A percentile compares a stretch with the other conserved stretches of the same genome.
Conservation (phyloP, 1,140 invertebrate species). For the Lordiphosa clarofinis region DNA sequence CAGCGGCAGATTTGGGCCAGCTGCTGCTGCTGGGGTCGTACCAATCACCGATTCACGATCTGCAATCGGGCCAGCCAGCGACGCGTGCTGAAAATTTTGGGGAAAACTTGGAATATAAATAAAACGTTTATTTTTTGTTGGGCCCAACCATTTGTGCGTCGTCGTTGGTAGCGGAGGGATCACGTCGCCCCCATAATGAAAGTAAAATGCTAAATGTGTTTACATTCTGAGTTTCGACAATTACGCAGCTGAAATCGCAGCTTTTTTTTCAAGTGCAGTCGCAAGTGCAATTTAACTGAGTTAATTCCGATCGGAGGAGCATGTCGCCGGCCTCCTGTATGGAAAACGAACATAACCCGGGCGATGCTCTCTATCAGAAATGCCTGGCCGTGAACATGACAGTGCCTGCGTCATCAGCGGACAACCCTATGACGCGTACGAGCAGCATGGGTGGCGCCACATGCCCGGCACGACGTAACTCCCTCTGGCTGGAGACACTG, state of each 20-base stretch:
- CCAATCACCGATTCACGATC: conserved; percentile 22
- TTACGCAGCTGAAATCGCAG: conserved; percentile 54
- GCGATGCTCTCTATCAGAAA: conserved; percentile 35
- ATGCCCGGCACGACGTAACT: conserved; percentile 56
- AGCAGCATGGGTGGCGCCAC: conserved; percentile 54
- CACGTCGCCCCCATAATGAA: conserved; percentile 19
- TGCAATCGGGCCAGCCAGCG: conserved; percentile 6
- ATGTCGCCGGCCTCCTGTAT: conserved; percentile 70
- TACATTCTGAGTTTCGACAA: conserved; percentile 70
- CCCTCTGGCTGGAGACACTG: conserved; percentile 64
- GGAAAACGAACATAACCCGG: conserved; percentile 56
- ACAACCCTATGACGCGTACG: conserved; percentile 49
- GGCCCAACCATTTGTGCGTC: conserved; percentile 46
- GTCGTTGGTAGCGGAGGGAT: conserved; percentile 24
- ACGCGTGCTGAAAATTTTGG: conserved; percentile 22
- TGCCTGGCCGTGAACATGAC: conserved; percentile 20
- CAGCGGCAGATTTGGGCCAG: conserved; percentile 15
- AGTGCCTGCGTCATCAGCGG: conserved; percentile 36
- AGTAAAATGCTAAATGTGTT: conserved; percentile 25
- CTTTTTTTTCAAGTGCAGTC: conserved; percentile 11
- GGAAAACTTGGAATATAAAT: conserved; percentile 42
- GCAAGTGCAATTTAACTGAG: conserved; percentile 4
- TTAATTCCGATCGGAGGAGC: conserved; percentile 30
- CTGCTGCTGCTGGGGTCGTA: conserved; percentile 9
- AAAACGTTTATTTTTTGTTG: conserved; percentile 38